Evolutionary conservation across 1,140 invertebrate species (phyloP).

Genomic region (Pseudomyrmex gracilis): DNA sequence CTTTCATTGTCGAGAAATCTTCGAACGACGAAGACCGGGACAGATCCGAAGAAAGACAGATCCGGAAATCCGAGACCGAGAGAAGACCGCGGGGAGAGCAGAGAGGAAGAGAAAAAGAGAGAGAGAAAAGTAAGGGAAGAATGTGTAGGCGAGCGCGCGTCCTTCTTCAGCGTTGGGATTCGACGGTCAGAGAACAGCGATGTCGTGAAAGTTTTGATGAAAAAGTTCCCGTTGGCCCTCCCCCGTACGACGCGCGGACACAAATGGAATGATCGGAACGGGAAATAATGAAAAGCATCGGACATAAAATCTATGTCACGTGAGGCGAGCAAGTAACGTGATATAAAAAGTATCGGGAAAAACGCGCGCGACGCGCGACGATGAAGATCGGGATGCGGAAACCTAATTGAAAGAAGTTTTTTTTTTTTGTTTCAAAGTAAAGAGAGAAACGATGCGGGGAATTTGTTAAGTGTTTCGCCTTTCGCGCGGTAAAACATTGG

Average conservation of each 20-base stretch:
- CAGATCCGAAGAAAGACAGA: conserved; percentile 23
- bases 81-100: neutral
- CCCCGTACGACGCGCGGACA: conserved; percentile 42
- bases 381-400: neutral
- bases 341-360: conserved; percentile 54
- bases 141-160: conserved; percentile 21
- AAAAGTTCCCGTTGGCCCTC: conserved; percentile 71
- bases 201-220: conserved; percentile 78
- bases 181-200: conserved; percentile 60
- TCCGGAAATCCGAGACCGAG: conserved; percentile 27
- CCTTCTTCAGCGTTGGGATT: conserved; percentile 11
- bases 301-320: conserved; percentile 46
- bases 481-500: neutral
- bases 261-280: conserved; percentile 51
- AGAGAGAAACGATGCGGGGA: neutral
- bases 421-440: neutral
- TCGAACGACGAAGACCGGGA: conserved; percentile 3
- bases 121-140: conserved; percentile 10
- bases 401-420: conserved; percentile 38
- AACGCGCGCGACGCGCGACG: neutral
- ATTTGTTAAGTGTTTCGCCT: neutral
- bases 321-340: conserved; percentile 23
- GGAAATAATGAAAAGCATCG: conserved; percentile 56
- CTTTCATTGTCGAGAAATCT: conserved; percentile 31
- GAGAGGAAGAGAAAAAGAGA: neutral